Evolutionary conservation across 2,797 vertebrate genomes (phyloP).

Genomic region (Pteropus rufus): DNA sequence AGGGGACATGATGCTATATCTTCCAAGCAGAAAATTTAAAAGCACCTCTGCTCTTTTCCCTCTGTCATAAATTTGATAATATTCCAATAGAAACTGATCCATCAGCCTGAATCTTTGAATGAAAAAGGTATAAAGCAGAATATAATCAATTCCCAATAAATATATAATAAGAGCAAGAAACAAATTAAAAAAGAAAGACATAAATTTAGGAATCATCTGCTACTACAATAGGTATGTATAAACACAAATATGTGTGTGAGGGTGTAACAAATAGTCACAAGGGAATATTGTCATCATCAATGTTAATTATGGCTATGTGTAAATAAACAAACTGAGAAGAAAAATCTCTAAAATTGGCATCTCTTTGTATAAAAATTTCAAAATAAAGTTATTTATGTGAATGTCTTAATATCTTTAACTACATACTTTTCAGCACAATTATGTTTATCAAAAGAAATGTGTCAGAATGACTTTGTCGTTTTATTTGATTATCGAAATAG

Average conservation of each 20-base stretch:
- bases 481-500: constrained; percentile 10
- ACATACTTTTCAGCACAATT: not conserved
- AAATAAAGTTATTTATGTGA: not conserved
- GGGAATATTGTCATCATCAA: not conserved
- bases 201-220: not conserved
- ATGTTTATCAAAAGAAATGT: not conserved
- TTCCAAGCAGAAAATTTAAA: not conserved
- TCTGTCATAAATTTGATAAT: not conserved
- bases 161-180: not conserved
- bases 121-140: not conserved
- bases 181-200: not conserved
- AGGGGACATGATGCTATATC: not conserved
- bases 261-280: not conserved
- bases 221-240: not conserved
- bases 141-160: not conserved
- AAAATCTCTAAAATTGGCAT: not conserved
- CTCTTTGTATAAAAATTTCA: not conserved
- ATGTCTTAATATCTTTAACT: not conserved
- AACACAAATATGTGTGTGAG: not conserved
- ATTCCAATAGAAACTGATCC: not conserved
- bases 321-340: not conserved
- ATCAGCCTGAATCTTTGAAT: not conserved
- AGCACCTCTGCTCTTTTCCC: not conserved
- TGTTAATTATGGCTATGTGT: not conserved
- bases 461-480: not conserved